Base-by-base conservation (phyloP, 2,888 invertebrate species). In the Zaprionus bogoriensis region DNA sequence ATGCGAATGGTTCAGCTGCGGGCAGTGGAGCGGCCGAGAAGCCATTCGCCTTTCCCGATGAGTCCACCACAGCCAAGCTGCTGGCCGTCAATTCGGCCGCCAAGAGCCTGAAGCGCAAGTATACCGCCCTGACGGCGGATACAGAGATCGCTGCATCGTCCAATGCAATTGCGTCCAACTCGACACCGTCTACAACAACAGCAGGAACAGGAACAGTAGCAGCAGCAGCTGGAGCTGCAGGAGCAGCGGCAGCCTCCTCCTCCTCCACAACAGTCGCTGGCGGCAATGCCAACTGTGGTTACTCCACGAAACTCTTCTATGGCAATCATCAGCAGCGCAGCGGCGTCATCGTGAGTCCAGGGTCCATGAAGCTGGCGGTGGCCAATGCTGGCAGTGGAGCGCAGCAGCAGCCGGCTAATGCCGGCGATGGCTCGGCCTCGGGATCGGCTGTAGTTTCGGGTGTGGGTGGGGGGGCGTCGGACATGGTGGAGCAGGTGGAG, bases 1-100 rank as follows among this genome's bases (percentile, higher is more conserved):
- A 38, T 30, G 82, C 77, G 59, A 85, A 88, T 61, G 79, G 39
- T n/a, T n/a, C n/a, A 9, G 54, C 36, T 23, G 55, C 41, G 32
- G 46, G 66, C 2, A 48, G 19, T 0, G 47, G 30, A 4, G 23
- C 60, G 1, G 47, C 54, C 19, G 65, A 55, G 10, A 77, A 73
- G 42, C 84, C 87, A 63, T 90, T 90, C 50, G 84, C 83, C 46
- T 89, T 86, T 52, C 90, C 90, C 32, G 90, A 90, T 72, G 89
- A 90, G 64, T 59, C 84, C 10, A 90, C 91, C 30, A 90, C 90
- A 52, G 87, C 90, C 2, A 90, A 90, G 72, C 67, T 90, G 47
- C 73, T 90, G 64, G 89, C 91, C 36, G 84, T 87, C 2, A 89
- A 85, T 67, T 77, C 87, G 46, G 89, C 88, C 36, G 60, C 88